Evolutionary conservation across 2,888 invertebrate genomes (phyloP), one percentile per base, ranked within the genome.

Genomic region (Portevinia maculata): DNA sequence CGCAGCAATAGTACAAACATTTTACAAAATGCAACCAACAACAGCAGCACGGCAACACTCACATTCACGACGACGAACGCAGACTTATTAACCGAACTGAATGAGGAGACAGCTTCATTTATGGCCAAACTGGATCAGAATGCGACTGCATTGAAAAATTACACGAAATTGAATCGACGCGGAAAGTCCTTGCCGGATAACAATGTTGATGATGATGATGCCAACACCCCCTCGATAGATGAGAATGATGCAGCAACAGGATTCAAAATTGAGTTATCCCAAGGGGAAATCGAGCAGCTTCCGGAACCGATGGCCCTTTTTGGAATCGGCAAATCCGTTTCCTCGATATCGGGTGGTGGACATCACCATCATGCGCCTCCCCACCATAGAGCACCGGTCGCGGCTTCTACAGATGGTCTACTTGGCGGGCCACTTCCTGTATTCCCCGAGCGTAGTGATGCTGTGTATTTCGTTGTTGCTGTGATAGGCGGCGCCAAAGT

Each of bases 391-490:
- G 32, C 46, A 24, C 46, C 59, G 34, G 17, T 53, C 11, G 65
- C 52, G 11, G 28, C 64, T 30, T 50, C 71, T 21, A 75, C 55
- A 19, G 73, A 64, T 59, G 81, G 59, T 15, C 52, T 76, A 1
- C 46, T 71, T 0, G 19, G 62, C 44, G 71, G 76, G 13, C 71
- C 69, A 19, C 67, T 86, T 39, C 86, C 87, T 21, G 85, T 87
- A n/a, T 86, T 86, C 74, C 87, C 87, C 6, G 86, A 86, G 44
- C 81, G 86, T 53, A 55, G 81, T 5, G 87, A 87, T 85, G 86
- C 87, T 13, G 87, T 87, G 28, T 87, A 87, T 71, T 87, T 87
- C 79, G 85, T 87, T 50, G 86, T 87, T 19, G 87, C 87, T 65
- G 86, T 87, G n/a, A 85, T 84, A 64, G 87, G 87, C 17, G 87